phyloP scores from a whole-genome alignment of 2,888 invertebrate genomes.

The Druceiella hillmani region DNA sequence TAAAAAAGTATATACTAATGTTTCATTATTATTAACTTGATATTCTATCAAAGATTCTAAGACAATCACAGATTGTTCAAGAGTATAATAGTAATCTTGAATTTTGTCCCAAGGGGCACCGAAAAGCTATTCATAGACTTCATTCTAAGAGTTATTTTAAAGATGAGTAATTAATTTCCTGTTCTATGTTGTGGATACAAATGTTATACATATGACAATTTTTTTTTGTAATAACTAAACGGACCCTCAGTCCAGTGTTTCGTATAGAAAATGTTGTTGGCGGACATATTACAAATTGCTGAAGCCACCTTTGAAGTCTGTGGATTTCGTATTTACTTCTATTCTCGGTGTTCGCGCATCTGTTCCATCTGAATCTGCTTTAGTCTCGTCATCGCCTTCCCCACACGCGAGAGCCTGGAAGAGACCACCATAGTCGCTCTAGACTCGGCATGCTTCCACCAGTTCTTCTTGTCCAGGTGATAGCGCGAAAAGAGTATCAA shows the following conservation, averaged over 20 bases:
- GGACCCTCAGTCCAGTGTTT: slow-evolving; percentile 11
- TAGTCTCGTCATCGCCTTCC: too few relatives aligned
- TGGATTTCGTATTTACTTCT: too few relatives aligned
- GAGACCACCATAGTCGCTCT: too few relatives aligned
- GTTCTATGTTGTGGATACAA: slow-evolving; percentile 9
- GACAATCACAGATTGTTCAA: too few relatives aligned
- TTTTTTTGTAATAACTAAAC: slow-evolving; percentile 7
- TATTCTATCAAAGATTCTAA: too few relatives aligned
- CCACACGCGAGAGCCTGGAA: too few relatives aligned
- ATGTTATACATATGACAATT: slow-evolving; percentile 6
- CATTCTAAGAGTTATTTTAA: slow-evolving; percentile 5
- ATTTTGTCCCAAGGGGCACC: slow-evolving; percentile 11
- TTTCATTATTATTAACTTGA: too few relatives aligned
- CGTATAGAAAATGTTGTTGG: slow-evolving; percentile 7
- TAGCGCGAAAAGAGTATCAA: slow-evolving; percentile 11
- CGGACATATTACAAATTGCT: slow-evolving; percentile 8
- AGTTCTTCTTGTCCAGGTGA: too few relatives aligned
- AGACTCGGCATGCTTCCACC: too few relatives aligned
- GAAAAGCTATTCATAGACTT: slow-evolving; percentile 10
- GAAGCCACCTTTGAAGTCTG: slow-evolving; percentile 7
- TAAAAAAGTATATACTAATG: too few relatives aligned
- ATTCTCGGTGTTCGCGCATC: too few relatives aligned
- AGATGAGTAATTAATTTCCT: slow-evolving; percentile 6
- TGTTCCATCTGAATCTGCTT: too few relatives aligned
- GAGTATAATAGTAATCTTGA: slow-evolving; percentile 5